Percentiles rank a stretch among this genome's conserved stretches.
Evolutionary conservation across 2,113 vertebrate genomes (phyloP).

Genomic region (Loxodonta africana): DNA sequence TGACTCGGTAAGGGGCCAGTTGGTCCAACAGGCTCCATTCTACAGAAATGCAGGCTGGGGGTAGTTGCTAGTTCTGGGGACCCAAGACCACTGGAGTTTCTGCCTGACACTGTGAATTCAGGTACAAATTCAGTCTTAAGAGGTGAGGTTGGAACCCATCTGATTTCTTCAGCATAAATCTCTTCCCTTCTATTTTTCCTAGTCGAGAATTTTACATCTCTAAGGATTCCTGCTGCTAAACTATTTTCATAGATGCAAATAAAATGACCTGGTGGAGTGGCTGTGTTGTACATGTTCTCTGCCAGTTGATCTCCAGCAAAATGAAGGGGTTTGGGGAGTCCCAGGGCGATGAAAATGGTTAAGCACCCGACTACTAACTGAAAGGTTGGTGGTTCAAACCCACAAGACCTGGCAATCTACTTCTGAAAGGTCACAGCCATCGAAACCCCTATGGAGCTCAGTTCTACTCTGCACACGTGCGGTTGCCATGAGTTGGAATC

Average conservation of each 20-base stretch:
- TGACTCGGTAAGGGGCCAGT: not conserved
- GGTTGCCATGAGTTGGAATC: not conserved
- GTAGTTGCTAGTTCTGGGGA: not conserved
- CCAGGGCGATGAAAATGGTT: not conserved
- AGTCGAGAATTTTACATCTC: conserved; percentile 74
- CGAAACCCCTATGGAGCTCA: not conserved
- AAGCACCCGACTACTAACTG: not conserved
- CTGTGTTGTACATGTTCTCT: conserved; percentile 32
- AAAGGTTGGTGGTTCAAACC: not conserved
- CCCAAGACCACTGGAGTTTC: not conserved
- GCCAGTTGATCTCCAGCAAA: conserved; percentile 51
- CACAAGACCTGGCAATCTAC: not conserved
- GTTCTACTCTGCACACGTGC: not conserved
- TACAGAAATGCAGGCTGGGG: not conserved
- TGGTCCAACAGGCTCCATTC: not conserved
- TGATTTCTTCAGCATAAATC: not conserved
- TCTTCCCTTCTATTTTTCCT: conserved; percentile 56
- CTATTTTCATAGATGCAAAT: conserved; percentile 66
- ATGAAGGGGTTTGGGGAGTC: not conserved
- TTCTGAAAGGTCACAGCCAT: not conserved
- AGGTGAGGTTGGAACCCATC: not conserved
- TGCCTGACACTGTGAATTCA: not conserved
- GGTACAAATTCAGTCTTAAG: not conserved
- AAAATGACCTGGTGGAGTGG: conserved; percentile 37
- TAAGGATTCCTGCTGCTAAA: conserved; percentile 75